Percentiles rank a stretch among this genome's conserved stretches.
Conservation (phyloP, 2,797 vertebrate species). For the Danio albolineatus region DNA sequence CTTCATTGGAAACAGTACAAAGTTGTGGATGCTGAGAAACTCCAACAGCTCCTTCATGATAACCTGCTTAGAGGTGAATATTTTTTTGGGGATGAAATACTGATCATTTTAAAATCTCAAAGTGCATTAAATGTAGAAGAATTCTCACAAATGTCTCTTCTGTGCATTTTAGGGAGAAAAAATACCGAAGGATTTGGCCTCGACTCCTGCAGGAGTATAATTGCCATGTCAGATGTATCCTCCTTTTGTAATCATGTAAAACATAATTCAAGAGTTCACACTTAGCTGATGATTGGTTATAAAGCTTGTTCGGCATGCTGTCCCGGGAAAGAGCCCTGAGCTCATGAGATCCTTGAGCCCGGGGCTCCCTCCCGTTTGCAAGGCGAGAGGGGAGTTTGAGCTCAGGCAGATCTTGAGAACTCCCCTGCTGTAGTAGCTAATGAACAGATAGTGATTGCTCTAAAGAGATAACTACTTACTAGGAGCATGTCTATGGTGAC, state of each 20-base stretch:
- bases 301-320: no score
- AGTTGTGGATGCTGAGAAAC: slow-evolving; percentile 72
- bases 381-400: no score
- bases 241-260: slow-evolving; percentile 60
- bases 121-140: not conserved
- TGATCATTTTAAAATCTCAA: not conserved
- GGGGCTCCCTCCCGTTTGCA: no score
- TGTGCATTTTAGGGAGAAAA: not conserved
- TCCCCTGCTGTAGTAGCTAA: no score
- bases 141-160: not conserved
- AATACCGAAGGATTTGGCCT: slow-evolving; percentile 76
- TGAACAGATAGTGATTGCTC: no score
- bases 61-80: slow-evolving; percentile 13
- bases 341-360: no score
- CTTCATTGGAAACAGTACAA: slow-evolving; percentile 61
- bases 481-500: no score
- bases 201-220: slow-evolving; percentile 85
- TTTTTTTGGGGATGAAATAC: not conserved
- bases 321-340: no score
- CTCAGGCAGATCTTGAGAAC: no score
- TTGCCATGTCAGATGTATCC: slow-evolving; percentile 93
- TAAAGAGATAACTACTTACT: no score
- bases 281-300: no score
- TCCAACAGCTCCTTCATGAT: slow-evolving; percentile 64
- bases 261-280: not conserved